Evolutionary conservation across 2,888 invertebrate genomes (phyloP).

Genomic region (Sipunculus nudus): DNA sequence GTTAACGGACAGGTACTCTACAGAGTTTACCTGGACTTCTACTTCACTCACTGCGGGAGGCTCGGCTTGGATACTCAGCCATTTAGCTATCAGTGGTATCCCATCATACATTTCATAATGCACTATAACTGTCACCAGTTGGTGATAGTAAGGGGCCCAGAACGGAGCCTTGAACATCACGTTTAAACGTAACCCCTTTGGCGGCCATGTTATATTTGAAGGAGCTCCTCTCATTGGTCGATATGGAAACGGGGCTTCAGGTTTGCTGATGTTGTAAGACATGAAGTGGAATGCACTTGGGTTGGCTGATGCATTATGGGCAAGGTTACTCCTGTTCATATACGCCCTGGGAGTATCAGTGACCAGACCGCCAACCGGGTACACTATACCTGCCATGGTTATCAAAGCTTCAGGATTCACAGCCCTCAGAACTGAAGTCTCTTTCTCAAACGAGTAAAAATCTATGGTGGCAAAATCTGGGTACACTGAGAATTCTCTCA

Average conservation of each 20-base stretch:
- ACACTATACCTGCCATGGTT: slow-evolving; percentile 27
- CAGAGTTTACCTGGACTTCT: slow-evolving; percentile 20
- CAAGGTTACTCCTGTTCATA: slow-evolving; percentile 35
- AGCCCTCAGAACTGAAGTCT: slow-evolving; percentile 29
- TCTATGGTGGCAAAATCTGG: slow-evolving; percentile 38
- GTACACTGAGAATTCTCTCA: slow-evolving; percentile 21
- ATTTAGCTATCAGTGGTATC: slow-evolving; percentile 36
- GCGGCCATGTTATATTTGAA: slow-evolving; percentile 33
- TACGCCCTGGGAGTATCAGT: slow-evolving; percentile 29
- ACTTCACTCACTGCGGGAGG: slow-evolving; percentile 8
- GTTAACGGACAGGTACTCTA: slow-evolving; percentile 36
- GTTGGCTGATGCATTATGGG: slow-evolving; percentile 10
- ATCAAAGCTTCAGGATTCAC: slow-evolving; percentile 27
- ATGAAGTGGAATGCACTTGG: slow-evolving; percentile 29
- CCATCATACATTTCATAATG: slow-evolving; percentile 42
- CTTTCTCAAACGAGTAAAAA: slow-evolving; percentile 24
- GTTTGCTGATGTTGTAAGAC: slow-evolving; percentile 7
- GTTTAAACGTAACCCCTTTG: slow-evolving; percentile 27
- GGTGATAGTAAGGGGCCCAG: slow-evolving; percentile 27
- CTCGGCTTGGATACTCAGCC: slow-evolving; percentile 20
- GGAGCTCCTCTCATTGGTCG: slow-evolving; percentile 34
- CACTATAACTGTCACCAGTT: slow-evolving; percentile 24
- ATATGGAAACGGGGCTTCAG: slow-evolving; percentile 32
- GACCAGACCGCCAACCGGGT: slow-evolving; percentile 27
- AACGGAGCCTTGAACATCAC: slow-evolving; percentile 24